Base-by-base conservation (phyloP, 2,797 vertebrate genomes). In the Acipenser ruthenus region DNA sequence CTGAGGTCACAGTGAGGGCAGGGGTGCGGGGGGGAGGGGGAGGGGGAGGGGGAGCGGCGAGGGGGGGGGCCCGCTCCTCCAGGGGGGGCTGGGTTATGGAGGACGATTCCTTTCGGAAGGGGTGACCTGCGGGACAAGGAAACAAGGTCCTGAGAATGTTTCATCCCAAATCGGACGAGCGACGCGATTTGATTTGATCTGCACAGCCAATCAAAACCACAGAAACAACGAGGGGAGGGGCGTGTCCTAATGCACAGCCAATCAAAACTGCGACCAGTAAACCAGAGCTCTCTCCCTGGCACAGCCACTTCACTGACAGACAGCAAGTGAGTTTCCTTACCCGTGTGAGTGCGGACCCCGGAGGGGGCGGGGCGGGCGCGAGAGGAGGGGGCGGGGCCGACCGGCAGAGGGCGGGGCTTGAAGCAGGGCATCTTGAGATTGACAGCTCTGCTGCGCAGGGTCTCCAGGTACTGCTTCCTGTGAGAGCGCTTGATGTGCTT, bases 391-490 rank as follows among this genome's bases (percentile, higher is more conserved):
- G 65, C 37, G 23, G 11, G 65, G 48, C 10, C 61, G 8, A 18
- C 10, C 15, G 49, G 62, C 12, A n/a, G 52, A 4, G 52, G 12
- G 52, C 12, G 8, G 52, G 52, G 52, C 12, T 55, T 55, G 12
- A 55, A 13, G 49, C 37, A 11, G 1, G 51, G 63, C 47, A 65
- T 71, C 58, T 53, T 64, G 13, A 67, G 51, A 18, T 59, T 60
- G 50, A 65, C 53, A 9, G 50, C 66, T 56, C 63, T 66, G 47
- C 50, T 62, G 11, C 51, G n/a, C n/a, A 71, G 70, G 58, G 68
- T 65, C 12, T 71, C 70, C 50, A 71, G 49, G 66, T 71, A 68
- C 59, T 71, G 70, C 60, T 68, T 71, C 70, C 70, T 67, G 66
- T 71, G 70, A 1, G 70, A 67, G n/a, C 59, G n/a, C 59, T 71